Conservation (phyloP, 92 coral and sea anemone genomes). For the Plumapathes pennacea region DNA sequence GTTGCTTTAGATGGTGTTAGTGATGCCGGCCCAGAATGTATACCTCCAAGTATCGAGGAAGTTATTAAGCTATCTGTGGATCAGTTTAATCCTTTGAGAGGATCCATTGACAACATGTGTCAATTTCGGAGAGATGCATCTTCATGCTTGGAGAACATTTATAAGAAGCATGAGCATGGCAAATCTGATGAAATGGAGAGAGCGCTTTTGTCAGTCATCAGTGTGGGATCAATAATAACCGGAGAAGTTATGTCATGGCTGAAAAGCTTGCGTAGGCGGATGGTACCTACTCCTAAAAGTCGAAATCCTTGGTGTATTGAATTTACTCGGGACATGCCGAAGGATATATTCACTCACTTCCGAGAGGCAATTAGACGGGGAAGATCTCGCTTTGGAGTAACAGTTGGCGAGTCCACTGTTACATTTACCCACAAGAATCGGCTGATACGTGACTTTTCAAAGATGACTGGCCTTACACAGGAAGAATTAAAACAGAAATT, state of each 20-base stretch:
- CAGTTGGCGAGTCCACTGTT: slow-evolving; percentile 7
- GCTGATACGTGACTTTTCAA: slow-evolving; percentile 33
- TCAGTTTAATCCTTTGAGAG: slow-evolving; percentile 16
- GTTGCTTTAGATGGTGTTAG: not conserved
- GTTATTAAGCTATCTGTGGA: slow-evolving; percentile 19
- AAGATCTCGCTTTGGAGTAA: slow-evolving; percentile 23
- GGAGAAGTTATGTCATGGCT: slow-evolving; percentile 43
- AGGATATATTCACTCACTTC: slow-evolving; percentile 33
- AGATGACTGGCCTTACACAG: slow-evolving; percentile 18
- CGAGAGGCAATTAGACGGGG: slow-evolving; percentile 34
- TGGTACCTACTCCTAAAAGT: slow-evolving; percentile 43
- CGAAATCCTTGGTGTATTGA: slow-evolving; percentile 65
- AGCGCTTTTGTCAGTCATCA: slow-evolving; percentile 22
- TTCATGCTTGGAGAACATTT: slow-evolving; percentile 5
- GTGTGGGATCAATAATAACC: slow-evolving; percentile 38
- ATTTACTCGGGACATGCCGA: slow-evolving; percentile 51
- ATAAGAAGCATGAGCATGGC: slow-evolving; percentile 23
- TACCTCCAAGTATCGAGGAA: slow-evolving; percentile 3
- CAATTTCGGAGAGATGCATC: slow-evolving; percentile 25
- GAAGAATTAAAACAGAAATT: slow-evolving; percentile 11
- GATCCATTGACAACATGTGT: slow-evolving; percentile 9
- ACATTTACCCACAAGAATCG: slow-evolving; percentile 26
- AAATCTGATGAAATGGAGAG: slow-evolving; percentile 11
- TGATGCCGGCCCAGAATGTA: slow-evolving; percentile 3
- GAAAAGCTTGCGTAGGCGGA: slow-evolving; percentile 42